A percentile compares a stretch with the other conserved stretches of the same genome.
Conservation (phyloP, 2,113 vertebrate genomes). For the Apteryx owenii region DNA sequence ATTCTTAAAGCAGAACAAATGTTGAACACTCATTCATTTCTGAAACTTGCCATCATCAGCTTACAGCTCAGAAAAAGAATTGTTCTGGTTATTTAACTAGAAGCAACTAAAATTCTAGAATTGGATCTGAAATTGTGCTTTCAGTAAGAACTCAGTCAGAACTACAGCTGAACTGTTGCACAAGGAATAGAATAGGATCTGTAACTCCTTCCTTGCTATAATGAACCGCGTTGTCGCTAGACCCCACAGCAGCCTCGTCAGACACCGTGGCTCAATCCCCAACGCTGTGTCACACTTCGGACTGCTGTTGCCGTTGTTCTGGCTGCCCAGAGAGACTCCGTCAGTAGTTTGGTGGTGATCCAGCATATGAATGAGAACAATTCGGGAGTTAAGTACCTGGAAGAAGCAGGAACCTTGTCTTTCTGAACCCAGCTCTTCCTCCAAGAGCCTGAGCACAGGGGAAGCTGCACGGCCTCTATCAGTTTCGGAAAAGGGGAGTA, state of each 20-base stretch:
- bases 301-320: not conserved
- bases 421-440: not conserved
- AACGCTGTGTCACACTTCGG: not conserved
- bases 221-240: not conserved
- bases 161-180: not conserved
- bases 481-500: not conserved
- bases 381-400: not conserved
- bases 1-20: not conserved
- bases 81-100: not conserved
- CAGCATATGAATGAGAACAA: not conserved
- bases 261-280: not conserved
- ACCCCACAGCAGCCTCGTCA: not conserved
- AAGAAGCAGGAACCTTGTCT: not conserved
- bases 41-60: not conserved
- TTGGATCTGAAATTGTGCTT: not conserved
- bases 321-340: fast-evolving
- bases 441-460: not conserved
- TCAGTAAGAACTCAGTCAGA: not conserved
- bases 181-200: not conserved
- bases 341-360: not conserved
- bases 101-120: not conserved
- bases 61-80: not conserved
- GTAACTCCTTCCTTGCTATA: not conserved
- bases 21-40: constrained; percentile 7
- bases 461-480: not conserved